Evolutionary conservation across 92 coral and sea anemone genomes (phyloP).

Genomic region (Heliopora coerulea): DNA sequence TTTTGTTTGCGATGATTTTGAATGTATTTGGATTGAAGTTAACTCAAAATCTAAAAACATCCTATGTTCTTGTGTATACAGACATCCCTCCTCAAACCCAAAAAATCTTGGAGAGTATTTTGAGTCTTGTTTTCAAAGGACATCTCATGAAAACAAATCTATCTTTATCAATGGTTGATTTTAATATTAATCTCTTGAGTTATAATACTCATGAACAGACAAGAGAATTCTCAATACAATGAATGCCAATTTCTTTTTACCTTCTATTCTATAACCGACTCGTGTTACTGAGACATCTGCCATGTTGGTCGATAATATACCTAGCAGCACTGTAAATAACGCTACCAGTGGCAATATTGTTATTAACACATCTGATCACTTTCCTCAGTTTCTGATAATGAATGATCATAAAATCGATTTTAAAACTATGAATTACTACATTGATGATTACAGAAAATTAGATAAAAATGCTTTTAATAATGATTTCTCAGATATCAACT

Average conservation of each 20-base stretch:
- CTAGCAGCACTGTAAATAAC: constrained; percentile 33
- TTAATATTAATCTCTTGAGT: constrained; percentile 31
- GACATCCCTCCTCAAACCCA: constrained; percentile 43
- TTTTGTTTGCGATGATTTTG: constrained; percentile 39
- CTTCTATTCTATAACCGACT: constrained; percentile 18
- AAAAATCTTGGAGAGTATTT: constrained; percentile 27
- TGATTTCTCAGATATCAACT: constrained; percentile 21
- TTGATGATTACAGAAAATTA: constrained; percentile 38
- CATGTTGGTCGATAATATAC: constrained; percentile 41
- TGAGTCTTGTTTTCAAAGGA: constrained; percentile 36
- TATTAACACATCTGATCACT: constrained; percentile 42
- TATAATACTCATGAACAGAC: constrained; percentile 24
- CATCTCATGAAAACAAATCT: constrained; percentile 36
- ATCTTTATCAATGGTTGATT: constrained; percentile 29
- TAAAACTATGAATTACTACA: constrained; percentile 32
- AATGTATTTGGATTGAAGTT: constrained; percentile 45
- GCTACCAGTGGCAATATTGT: constrained; percentile 47
- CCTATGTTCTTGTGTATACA: constrained; percentile 29
- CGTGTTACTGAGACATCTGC: constrained; percentile 43
- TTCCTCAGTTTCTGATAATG: constrained; percentile 43
- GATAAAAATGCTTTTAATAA: constrained; percentile 25
- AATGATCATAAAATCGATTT: constrained; percentile 39
- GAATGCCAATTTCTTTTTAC: constrained; percentile 16
- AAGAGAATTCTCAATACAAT: constrained; percentile 24
- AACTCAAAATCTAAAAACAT: constrained; percentile 25